Evolutionary conservation across 2,888 invertebrate genomes (phyloP).

Genomic region (Conchocele bisecta): DNA sequence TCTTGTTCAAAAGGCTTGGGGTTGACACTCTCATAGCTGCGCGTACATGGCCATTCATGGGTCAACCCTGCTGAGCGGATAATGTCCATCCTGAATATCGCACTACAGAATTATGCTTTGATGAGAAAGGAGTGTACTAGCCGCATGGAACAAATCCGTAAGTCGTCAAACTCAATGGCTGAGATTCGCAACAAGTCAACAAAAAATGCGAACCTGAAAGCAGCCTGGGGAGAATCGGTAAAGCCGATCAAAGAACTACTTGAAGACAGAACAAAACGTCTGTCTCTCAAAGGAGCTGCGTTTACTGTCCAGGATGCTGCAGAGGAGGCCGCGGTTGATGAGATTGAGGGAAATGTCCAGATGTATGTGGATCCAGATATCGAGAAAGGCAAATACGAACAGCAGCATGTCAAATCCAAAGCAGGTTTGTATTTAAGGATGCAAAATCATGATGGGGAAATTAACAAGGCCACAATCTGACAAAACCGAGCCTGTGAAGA

Average conservation of each 20-base stretch:
- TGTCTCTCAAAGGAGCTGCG: neutral
- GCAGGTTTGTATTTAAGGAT: no score
- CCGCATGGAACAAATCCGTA: constrained; percentile 22
- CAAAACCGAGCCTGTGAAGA: no score
- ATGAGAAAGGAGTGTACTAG: constrained; percentile 27
- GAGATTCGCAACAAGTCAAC: neutral
- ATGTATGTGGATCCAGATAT: neutral
- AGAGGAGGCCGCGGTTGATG: neutral
- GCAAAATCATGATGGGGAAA: no score
- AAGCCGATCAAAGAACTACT: neutral
- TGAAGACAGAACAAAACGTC: neutral
- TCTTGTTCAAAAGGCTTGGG: constrained; percentile 18
- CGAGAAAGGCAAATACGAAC: neutral
- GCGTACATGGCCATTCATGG: constrained; percentile 26
- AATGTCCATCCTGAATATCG: constrained; percentile 29
- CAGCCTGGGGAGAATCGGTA: neutral
- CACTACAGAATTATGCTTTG: constrained; percentile 18
- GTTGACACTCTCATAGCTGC: constrained; percentile 16
- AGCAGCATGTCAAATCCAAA: constrained; percentile 1
- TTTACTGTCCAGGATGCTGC: neutral
- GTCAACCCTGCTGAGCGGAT: constrained; percentile 21
- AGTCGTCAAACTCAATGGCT: neutral
- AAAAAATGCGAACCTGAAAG: neutral
- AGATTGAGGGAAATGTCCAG: neutral
- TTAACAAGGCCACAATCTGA: no score